Evolutionary conservation across 2,888 invertebrate species (phyloP), one percentile per base, ranked within the genome.

Genomic region (Meandrusa payeni): DNA sequence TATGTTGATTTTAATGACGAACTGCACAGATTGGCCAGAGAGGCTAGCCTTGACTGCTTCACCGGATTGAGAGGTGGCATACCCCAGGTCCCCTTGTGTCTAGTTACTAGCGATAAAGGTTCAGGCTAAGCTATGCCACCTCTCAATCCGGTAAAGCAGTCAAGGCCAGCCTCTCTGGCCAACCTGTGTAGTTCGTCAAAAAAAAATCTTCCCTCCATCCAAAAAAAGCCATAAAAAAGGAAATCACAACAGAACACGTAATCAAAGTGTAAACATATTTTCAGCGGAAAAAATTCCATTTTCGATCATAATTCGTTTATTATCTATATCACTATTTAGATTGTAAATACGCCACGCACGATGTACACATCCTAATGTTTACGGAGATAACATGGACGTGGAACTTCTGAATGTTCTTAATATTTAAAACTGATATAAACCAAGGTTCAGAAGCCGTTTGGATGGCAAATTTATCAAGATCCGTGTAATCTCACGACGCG

Each of bases 371-470:
- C 12, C 10, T 9, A 3, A 26, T 37, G 39, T 44, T 32, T 42
- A 24, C 34, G 5, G 34, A 39, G 26, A 46, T 37, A 52, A 52
- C 48, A 41, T 50, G 48, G 42, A 54, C 42, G 36, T 41, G 39
- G 50, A 40, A 50, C 52, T 51, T 49, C 39, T 44, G 33, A 44
- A 55, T 57, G 62, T 65, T 69, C 66, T 80, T 71, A 80, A 80
- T 82, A 82, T 82, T 82, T 78, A 76, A 79, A 80, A 76, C 67
- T 68, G 63, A 55, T 60, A 67, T 78, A 75, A 76, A 76, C 67
- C 65, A 61, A 64, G 68, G 69, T 73, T 67, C 69, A 63, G 55
- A 60, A 59, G 64, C 57, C 50, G 56, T 61, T 56, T 55, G 51
- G 45, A 28, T 51, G 55, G 54, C 56, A 54, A 62, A 47, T 53